Base-by-base conservation (phyloP, 2,888 invertebrate genomes). In the Microchrysa polita region DNA sequence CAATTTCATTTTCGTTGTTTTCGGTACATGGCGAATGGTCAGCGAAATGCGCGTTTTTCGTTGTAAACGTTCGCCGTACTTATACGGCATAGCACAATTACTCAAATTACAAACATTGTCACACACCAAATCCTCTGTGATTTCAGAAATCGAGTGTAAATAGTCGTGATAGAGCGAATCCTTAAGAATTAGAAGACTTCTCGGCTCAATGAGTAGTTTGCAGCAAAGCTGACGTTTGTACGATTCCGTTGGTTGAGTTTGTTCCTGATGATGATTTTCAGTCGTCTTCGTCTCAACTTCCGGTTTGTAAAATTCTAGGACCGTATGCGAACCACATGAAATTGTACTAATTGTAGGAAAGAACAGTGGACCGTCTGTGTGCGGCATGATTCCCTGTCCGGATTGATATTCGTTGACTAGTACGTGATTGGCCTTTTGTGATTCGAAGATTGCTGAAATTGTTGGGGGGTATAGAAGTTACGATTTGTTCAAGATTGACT, bases 341-440 rank as follows among this genome's bases (percentile, higher is more conserved):
- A 99, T 91, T 0, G 98, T 99, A 18, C 96, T 92, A 73, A 99
- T 94, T 14, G 92, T 92, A 0, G 98, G 97, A 83, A 91, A 91
- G 83, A 97, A 99, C 16, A 98, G 86, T 0, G 96, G 93, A 0
- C 99, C 99, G 86, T 99, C 99, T 23, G 93, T 90, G 86, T 99
- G 98, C 1, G 98, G 94, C 93, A 98, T 93, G 76, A 98, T 98
- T 14, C 98, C 98, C 86, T 98, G 97, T 0, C 95, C 95, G 0
- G 96, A 88, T 76, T 89, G 83, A 86, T 98, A 98, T 84, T 98
- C 98, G 87, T 98, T 98, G 0, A 98, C 91, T 44, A 98, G 86
- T 1, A 97, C 92, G 87, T 98, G 98, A 84, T 98, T 98, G 0
- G 97, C 93, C 75, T 87, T 88, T 77, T 90, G 90, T 1, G 88